These are phyloP conservation scores for Neogobius melanostomus DNA, from an alignment of 2,113 vertebrate genomes.

Conservation along the genomic window DNA sequence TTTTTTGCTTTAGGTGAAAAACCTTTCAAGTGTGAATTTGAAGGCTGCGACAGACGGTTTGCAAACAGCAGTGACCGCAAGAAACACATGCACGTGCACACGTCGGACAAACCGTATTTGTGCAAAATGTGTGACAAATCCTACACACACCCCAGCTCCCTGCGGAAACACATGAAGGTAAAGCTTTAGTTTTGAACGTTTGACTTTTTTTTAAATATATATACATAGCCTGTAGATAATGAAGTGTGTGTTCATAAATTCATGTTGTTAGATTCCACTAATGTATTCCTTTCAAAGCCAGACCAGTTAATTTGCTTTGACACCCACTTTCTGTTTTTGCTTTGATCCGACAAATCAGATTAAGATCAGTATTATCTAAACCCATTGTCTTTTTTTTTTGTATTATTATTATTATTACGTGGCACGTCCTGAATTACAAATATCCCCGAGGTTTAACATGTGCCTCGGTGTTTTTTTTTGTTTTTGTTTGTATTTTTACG, in stretches of 20 bases:
- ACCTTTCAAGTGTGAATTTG: conserved; percentile 98
- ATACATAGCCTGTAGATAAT: too few relatives aligned
- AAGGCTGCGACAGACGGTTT: conserved; percentile 97
- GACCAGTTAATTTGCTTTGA: conserved; percentile 49
- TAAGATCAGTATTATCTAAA: conserved; percentile 41
- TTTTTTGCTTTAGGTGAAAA: conserved; percentile 87
- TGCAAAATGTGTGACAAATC: conserved; percentile 99
- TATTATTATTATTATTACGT: too few relatives aligned
- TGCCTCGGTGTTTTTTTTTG: neutral
- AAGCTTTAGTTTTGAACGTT: neutral
- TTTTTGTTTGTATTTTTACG: neutral
- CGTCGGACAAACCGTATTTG: conserved; percentile 97
- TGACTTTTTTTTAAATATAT: neutral
- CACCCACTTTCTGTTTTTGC: conserved; percentile 43
- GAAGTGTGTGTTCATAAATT: conserved; percentile 4
- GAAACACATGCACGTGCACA: conserved; percentile 99
- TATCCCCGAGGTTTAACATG: neutral
- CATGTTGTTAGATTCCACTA: neutral
- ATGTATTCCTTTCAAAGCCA: conserved; percentile 4
- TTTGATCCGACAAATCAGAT: conserved; percentile 54
- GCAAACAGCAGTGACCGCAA: conserved; percentile 99
- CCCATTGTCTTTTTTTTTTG: conserved; percentile 14
- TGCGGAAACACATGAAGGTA: conserved; percentile 99
- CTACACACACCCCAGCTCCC: conserved; percentile 98
- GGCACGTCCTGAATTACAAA: neutral